Percentiles rank a stretch among this genome's conserved stretches.
Evolutionary conservation across 1,140 invertebrate species (phyloP).

Genomic region (Whitmania pigra): DNA sequence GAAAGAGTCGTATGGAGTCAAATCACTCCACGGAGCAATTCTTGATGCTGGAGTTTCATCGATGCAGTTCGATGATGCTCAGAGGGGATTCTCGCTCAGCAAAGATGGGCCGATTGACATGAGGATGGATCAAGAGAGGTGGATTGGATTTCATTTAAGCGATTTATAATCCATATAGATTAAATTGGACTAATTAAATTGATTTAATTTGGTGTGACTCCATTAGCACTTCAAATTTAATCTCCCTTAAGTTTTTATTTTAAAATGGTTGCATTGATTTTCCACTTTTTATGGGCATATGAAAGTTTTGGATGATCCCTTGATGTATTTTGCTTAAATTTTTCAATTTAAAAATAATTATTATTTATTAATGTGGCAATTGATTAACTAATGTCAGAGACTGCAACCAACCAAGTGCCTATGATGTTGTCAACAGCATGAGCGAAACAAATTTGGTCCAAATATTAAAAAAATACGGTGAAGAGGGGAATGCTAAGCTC

Average conservation of each 20-base stretch:
- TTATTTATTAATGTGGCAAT: background rate
- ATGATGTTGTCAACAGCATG: slow-evolving; percentile 66
- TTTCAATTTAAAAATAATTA: background rate
- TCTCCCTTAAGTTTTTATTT: too few relatives aligned
- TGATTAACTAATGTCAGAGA: slow-evolving; percentile 25
- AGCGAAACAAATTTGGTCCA: slow-evolving; percentile 63
- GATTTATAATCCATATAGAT: background rate
- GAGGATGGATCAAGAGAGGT: slow-evolving; percentile 75
- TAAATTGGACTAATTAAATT: too few relatives aligned
- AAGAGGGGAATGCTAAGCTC: slow-evolving; percentile 72
- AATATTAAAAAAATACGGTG: slow-evolving; percentile 76
- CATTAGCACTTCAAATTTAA: too few relatives aligned
- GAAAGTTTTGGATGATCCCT: background rate
- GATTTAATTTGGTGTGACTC: too few relatives aligned
- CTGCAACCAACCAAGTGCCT: slow-evolving; percentile 60
- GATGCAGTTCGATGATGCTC: slow-evolving; percentile 73
- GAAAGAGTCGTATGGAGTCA: slow-evolving; percentile 48
- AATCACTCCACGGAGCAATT: slow-evolving; percentile 68
- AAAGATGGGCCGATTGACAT: slow-evolving; percentile 80
- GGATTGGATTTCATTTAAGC: slow-evolving; percentile 22
- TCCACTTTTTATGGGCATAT: too few relatives aligned
- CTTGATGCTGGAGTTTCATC: slow-evolving; percentile 92
- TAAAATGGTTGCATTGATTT: too few relatives aligned
- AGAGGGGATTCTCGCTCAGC: slow-evolving; percentile 71
- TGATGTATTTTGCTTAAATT: background rate